Base-by-base conservation (phyloP, 2,888 invertebrate species). In the Pachymerium ferrugineum region DNA sequence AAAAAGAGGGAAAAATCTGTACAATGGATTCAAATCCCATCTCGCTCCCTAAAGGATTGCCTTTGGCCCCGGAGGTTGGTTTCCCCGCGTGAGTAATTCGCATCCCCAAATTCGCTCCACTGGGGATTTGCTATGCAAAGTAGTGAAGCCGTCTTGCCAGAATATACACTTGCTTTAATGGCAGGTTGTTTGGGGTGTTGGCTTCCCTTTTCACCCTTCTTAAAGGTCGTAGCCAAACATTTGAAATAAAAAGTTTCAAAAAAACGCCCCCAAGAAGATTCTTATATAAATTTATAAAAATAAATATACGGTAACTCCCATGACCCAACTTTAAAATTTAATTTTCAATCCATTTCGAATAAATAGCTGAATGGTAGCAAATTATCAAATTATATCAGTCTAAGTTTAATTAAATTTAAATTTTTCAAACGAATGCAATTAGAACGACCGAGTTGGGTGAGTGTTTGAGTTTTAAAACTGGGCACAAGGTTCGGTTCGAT, bases 21-120 rank as follows among this genome's bases (percentile, higher is more conserved):
- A 62, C 62, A 62, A 62, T 62, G 62, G 62, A 62, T 62, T 62
- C 62, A 62, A 62, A 62, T 62, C 62, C 62, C 62, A 62, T 62
- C 62, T 62, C 62, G 22, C 28, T 25, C 62, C 62, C 62, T 25
- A 28, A 62, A 62, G 62, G 62, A 62, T 62, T 62, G 62, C 62
- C 62, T 62, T 25, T 62, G 62, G 62, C 62, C 62, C 62, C 62
- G 28, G 28, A 62, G 62, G 62, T 62, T 62, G 62, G 62, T 62
- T 62, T 62, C 62, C 62, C 62, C 62, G 62, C 62, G 28, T 25
- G 62, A 62, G 62, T 62, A 62, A 62, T 62, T 62, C 62, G 62
- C 62, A 62, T 62, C 62, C 62, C 62, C 62, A 62, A 62, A 62
- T 62, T 62, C 62, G 62, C 28, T 62, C 62, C 62, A 28, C 62